Conservation (phyloP, 2,888 invertebrate species). For the Phlogophora meticulosa region DNA sequence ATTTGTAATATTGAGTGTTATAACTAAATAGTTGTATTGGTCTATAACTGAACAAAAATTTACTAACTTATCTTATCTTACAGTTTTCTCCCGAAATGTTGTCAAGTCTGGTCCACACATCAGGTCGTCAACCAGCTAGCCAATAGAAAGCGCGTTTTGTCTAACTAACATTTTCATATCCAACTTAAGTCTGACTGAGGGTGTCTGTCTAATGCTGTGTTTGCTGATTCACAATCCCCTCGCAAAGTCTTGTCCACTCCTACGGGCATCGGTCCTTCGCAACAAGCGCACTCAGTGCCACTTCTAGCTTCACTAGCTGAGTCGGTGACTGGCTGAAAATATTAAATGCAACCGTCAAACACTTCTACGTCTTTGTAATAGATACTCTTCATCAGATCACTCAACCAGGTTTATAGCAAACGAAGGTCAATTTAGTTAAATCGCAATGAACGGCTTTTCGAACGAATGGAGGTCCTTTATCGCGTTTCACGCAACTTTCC, state of each 20-base stretch:
- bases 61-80: too few species aligned
- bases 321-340: constrained; percentile 18
- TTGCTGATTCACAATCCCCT: constrained; percentile 34
- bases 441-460: constrained; percentile 80
- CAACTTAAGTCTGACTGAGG: constrained; percentile 18
- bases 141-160: too few species aligned
- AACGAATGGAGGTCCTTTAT: constrained; percentile 85
- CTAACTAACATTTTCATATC: not conserved
- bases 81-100: not conserved
- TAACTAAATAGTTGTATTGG: not conserved
- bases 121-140: not conserved
- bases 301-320: constrained; percentile 25
- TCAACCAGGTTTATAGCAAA: constrained; percentile 69
- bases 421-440: constrained; percentile 81
- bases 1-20: not conserved
- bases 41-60: too few species aligned
- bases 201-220: constrained; percentile 13
- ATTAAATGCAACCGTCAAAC: constrained; percentile 17
- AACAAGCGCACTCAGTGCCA: constrained; percentile 30
- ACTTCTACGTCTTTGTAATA: constrained; percentile 11
- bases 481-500: constrained; percentile 89
- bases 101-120: not conserved
- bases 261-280: constrained; percentile 13
- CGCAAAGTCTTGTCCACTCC: constrained; percentile 19
- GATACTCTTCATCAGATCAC: constrained; percentile 44